Evolutionary conservation across 2,888 invertebrate species (phyloP).

Genomic region (Heliconius cydno): DNA sequence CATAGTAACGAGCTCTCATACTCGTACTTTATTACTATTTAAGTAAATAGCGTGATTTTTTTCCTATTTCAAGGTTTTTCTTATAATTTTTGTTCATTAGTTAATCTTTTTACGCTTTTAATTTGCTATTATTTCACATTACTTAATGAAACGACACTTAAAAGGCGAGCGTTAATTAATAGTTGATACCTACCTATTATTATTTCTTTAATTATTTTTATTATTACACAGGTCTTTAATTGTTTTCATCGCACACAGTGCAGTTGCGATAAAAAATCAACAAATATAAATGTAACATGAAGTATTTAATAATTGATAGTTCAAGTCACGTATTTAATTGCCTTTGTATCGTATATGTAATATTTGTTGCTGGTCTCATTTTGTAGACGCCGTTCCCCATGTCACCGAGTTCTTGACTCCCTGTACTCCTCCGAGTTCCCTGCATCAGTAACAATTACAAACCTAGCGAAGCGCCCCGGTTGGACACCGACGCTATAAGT

Average conservation of each 20-base stretch:
- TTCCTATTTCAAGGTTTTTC: too few species aligned
- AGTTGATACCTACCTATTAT: too few species aligned
- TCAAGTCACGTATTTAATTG: slow-evolving; percentile 19
- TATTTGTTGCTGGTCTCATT: neutral
- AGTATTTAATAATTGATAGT: neutral
- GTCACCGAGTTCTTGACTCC: too few species aligned
- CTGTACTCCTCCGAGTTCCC: too few species aligned
- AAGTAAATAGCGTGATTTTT: too few species aligned
- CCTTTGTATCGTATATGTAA: neutral
- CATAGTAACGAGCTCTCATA: neutral
- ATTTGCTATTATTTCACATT: neutral
- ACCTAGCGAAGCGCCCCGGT: too few species aligned
- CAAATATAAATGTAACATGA: neutral
- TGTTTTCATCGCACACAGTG: neutral
- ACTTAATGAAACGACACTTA: neutral
- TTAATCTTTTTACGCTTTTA: neutral
- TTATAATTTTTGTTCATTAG: too few species aligned
- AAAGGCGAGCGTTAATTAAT: neutral
- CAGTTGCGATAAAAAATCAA: neutral
- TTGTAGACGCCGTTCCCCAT: neutral
- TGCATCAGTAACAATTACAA: too few species aligned
- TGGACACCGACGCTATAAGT: too few species aligned
- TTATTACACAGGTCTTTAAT: neutral
- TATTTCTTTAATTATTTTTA: too few species aligned
- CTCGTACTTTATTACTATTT: neutral